Percentiles rank a stretch among this genome's conserved stretches.
Evolutionary conservation across 2,113 vertebrate genomes (phyloP).

Genomic region (Scophthalmus maximus): DNA sequence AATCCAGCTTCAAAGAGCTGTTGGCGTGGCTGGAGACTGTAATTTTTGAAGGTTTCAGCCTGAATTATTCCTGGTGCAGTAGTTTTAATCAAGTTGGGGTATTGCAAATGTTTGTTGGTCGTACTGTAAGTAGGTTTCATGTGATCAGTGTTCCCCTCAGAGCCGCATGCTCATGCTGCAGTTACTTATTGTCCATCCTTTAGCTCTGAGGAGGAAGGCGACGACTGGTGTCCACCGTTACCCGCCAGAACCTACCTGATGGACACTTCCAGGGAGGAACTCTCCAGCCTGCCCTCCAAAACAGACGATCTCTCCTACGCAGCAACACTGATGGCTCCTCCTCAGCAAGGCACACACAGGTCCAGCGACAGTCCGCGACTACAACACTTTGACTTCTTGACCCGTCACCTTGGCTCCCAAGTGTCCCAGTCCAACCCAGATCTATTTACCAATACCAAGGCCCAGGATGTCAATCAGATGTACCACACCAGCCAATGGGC

Average conservation of each 20-base stretch:
- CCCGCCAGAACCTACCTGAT: conserved; percentile 86
- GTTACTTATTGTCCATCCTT: not conserved
- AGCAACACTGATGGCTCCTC: conserved; percentile 81
- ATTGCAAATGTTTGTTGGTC: not conserved
- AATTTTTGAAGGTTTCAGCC: no score
- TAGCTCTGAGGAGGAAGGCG: conserved; percentile 83
- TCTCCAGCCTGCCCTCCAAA: conserved; percentile 70
- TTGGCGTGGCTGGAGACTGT: not conserved
- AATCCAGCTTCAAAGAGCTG: not conserved
- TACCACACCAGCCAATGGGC: conserved; percentile 77
- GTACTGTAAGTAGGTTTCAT: not conserved
- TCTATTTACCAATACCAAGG: conserved; percentile 76
- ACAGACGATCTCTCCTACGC: conserved; percentile 82
- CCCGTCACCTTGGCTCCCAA: conserved; percentile 82
- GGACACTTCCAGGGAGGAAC: conserved; percentile 81
- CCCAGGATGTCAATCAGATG: conserved; percentile 41
- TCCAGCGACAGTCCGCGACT: conserved; percentile 77
- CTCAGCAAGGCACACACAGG: conserved; percentile 72
- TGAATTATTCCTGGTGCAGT: not conserved
- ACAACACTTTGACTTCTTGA: conserved; percentile 83
- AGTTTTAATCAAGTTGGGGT: not conserved
- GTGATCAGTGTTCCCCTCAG: conserved; percentile 1
- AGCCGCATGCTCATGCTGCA: conserved; percentile 20
- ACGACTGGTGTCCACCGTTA: conserved; percentile 90
- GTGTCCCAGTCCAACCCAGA: conserved; percentile 84